Evolutionary conservation across 2,797 vertebrate genomes (phyloP).

Genomic region (Xenops minutus): DNA sequence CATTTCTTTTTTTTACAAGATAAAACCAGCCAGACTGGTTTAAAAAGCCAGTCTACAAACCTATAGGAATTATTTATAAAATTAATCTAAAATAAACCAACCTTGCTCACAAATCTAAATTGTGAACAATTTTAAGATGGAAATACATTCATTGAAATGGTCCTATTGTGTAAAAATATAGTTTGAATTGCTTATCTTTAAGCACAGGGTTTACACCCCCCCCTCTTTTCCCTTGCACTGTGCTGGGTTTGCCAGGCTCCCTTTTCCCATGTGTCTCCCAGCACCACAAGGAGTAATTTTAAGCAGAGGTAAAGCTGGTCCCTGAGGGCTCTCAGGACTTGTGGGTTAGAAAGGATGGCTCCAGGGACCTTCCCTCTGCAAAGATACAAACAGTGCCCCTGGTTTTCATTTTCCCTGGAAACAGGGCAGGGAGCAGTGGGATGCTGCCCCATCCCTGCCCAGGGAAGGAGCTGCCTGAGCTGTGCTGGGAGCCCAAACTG

Average conservation of each 20-base stretch:
- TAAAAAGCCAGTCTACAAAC: neutral
- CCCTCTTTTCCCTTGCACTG: neutral
- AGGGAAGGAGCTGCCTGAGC: neutral
- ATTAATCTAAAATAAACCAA: neutral
- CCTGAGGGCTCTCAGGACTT: neutral
- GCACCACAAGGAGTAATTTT: neutral
- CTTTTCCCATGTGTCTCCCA: neutral
- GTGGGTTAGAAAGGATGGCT: neutral
- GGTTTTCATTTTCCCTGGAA: neutral
- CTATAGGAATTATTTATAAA: neutral
- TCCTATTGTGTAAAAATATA: neutral
- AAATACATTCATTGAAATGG: neutral
- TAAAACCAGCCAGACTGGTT: neutral
- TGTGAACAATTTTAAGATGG: neutral
- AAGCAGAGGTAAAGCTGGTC: neutral
- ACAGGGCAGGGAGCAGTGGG: neutral
- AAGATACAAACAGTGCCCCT: accelerated
- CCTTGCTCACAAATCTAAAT: neutral
- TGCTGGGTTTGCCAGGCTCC: neutral
- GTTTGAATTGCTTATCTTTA: neutral
- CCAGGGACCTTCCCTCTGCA: neutral
- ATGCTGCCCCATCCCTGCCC: neutral
- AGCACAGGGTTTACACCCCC: neutral
- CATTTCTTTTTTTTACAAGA: neutral
- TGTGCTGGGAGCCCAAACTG: neutral